Conservation (phyloP, 1,140 invertebrate species). For the Bombus superbus region DNA sequence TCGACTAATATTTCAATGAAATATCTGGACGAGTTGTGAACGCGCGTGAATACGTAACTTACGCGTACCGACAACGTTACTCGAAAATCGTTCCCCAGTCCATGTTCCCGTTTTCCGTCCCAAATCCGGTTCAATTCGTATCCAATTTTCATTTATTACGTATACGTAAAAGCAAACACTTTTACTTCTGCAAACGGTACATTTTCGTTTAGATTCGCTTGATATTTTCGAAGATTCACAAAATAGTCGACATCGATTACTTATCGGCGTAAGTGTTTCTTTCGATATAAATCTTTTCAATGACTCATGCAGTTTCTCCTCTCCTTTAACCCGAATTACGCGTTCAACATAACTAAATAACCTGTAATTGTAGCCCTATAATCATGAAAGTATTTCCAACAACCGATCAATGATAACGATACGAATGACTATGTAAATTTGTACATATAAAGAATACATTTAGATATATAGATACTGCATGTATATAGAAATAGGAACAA, state of each 20-base stretch:
- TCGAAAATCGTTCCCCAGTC: background rate
- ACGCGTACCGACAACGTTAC: background rate
- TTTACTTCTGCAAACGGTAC: background rate
- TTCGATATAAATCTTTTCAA: background rate
- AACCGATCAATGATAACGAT: too few relatives aligned
- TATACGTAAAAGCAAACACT: background rate
- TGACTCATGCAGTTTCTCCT: background rate
- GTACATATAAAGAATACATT: too few relatives aligned
- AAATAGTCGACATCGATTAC: background rate
- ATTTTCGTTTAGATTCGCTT: background rate
- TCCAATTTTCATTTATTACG: background rate
- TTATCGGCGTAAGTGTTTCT: fast-evolving
- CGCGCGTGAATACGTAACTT: too few relatives aligned
- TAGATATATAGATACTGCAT: too few relatives aligned
- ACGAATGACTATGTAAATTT: background rate
- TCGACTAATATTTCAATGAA: background rate
- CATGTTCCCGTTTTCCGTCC: background rate
- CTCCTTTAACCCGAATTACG: background rate
- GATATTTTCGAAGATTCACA: background rate
- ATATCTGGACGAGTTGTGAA: background rate
- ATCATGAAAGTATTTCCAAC: fast-evolving
- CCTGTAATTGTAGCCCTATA: background rate
- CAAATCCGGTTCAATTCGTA: background rate
- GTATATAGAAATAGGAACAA: background rate
- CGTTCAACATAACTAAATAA: background rate